These are phyloP conservation scores for Tinea trinotella DNA, from an alignment of 2,888 invertebrate species.

Conservation along the genomic window DNA sequence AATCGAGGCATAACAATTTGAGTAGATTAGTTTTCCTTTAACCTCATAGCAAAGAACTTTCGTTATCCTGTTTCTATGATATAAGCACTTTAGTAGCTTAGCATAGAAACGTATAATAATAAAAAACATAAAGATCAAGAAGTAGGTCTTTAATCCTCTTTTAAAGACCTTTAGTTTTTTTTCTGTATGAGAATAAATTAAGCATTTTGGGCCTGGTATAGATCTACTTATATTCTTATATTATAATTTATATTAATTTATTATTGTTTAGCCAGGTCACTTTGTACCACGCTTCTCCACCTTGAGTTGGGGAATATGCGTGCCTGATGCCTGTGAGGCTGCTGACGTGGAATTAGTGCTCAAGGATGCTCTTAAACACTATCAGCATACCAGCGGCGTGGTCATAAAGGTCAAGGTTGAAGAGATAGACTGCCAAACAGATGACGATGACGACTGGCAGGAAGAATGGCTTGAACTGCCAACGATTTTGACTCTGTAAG, in stretches of 20 bases:
- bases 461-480: constrained; percentile 51
- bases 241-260: constrained; percentile 2
- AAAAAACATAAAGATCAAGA: no score
- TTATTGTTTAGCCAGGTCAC: constrained; percentile 76
- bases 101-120: no score
- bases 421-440: constrained; percentile 74
- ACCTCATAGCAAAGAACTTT: no score
- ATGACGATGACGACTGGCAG: constrained; percentile 46
- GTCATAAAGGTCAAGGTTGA: constrained; percentile 75
- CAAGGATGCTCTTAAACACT: constrained; percentile 71
- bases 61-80: no score
- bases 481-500: constrained; percentile 57
- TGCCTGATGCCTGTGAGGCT: constrained; percentile 75
- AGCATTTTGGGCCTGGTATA: no score
- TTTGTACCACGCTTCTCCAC: constrained; percentile 80
- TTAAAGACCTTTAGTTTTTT: no score
- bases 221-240: background rate
- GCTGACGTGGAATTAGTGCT: constrained; percentile 72
- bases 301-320: constrained; percentile 79
- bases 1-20: no score
- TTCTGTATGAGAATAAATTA: no score
- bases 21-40: no score
- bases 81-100: no score
- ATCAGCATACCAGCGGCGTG: constrained; percentile 72
- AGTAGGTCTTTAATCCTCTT: no score